Evolutionary conservation across 2,888 invertebrate genomes (phyloP), one percentile per base, ranked within the genome.

Genomic region (Rhamnusium bicolor): DNA sequence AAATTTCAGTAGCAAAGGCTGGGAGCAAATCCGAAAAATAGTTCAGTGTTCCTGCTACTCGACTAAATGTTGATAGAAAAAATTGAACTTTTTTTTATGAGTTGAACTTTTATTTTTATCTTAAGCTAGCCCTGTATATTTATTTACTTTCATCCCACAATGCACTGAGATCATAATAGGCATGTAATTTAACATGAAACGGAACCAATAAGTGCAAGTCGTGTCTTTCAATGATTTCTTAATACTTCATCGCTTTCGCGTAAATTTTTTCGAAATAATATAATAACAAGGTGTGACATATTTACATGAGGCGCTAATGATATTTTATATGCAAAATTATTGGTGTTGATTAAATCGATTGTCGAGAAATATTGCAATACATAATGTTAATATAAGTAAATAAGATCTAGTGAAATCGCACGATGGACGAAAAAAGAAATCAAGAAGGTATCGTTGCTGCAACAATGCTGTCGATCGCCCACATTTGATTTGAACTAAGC

Each of bases 231-330:
- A 0, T 16, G 7, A 46, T 69, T 60, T 60, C 69, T 14, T 18
- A 60, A 69, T 5, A 18, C 32, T 29, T 1, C 49, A 24, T 18
- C 27, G 51, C 70, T 70, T 32, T 70, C 68, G 69, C 71, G 40
- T 40, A 69, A 71, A 72, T 72, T 78, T 78, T 76, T 78, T 68
- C 68, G 65, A 74, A 40, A 69, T 69, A 71, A 72, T 67, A 77
- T 76, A 78, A 78, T 77, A 78, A 75, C 77, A 74, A 77, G 78
- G 78, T 76, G 78, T 73, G 78, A 78, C 77, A 73, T 75, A 77
- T 78, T 78, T 74, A 72, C 74, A 78, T 78, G 54, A 66, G 65
- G 65, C 56, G 58, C 72, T 68, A 69, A 69, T 70, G 65, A 71
- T 68, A 74, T 76, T 75, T 75, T 69, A 51, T 54, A 72, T 74